These are phyloP conservation scores for Sardinella longiceps DNA, from an alignment of 2,797 vertebrate genomes.

Conservation along the genomic window DNA sequence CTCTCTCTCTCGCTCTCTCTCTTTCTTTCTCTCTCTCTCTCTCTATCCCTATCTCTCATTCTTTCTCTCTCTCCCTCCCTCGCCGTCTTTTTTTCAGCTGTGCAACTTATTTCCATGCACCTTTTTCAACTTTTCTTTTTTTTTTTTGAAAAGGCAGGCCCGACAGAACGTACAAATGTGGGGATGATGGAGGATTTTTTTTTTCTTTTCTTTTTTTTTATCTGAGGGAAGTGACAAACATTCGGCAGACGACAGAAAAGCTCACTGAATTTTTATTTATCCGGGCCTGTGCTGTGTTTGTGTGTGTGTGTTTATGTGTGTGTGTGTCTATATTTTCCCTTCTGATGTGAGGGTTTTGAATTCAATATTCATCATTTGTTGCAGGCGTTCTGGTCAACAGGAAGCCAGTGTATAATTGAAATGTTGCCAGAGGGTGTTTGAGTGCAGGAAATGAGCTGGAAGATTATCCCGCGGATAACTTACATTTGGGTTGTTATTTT, in stretches of 20 bases:
- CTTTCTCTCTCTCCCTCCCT: conserved; percentile 45
- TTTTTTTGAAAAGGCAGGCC: conserved; percentile 70
- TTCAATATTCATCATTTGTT: conserved; percentile 78
- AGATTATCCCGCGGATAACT: conserved; percentile 63
- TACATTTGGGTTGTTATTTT: conserved; percentile 31
- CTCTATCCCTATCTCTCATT: no score
- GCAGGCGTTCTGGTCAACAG: conserved; percentile 49
- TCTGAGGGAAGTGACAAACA: conserved; percentile 38
- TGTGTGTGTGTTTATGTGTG: conserved; percentile 19
- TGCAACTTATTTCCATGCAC: conserved; percentile 74
- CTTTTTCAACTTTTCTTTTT: conserved; percentile 76
- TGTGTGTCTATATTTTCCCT: conserved; percentile 30
- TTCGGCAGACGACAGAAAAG: conserved; percentile 49
- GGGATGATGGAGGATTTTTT: conserved; percentile 58
- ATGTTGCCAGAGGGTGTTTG: conserved; percentile 72
- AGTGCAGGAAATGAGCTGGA: conserved; percentile 73
- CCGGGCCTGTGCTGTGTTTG: neutral
- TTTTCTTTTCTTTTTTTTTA: conserved; percentile 33
- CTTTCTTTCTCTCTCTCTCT: neutral
- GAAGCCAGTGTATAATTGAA: conserved; percentile 45
- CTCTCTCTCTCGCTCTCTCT: conserved; percentile 52
- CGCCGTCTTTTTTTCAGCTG: neutral
- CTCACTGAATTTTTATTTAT: conserved; percentile 64
- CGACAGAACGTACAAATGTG: conserved; percentile 72
- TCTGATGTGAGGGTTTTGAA: conserved; percentile 53